These are phyloP conservation scores for Nesoenas mayeri DNA, from an alignment of 2,113 vertebrate species.

Conservation along the genomic window DNA sequence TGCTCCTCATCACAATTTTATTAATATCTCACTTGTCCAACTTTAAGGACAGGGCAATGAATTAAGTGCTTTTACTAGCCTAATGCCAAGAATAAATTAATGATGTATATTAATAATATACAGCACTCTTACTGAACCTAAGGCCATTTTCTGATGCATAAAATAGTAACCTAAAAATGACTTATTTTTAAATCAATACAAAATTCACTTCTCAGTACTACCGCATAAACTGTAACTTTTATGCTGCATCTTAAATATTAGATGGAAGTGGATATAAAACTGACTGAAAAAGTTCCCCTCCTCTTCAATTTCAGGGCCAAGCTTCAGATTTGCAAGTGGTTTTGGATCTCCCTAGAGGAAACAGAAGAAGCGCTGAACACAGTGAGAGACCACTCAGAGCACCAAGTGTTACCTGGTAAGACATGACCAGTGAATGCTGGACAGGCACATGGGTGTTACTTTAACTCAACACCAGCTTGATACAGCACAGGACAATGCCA, in stretches of 20 bases:
- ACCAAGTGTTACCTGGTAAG: not conserved
- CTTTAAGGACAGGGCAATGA: not conserved
- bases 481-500: not conserved
- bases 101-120: not conserved
- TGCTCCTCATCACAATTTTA: not conserved
- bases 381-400: not conserved
- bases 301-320: not conserved
- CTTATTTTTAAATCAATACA: constrained; percentile 37
- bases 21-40: not conserved
- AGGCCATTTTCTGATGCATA: constrained; percentile 56
- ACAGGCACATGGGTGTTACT: not conserved
- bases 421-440: fast-evolving
- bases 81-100: constrained; percentile 49
- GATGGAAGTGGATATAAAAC: not conserved
- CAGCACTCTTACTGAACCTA: not conserved
- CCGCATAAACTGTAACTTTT: constrained; percentile 1
- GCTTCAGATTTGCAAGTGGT: not conserved
- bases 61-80: constrained; percentile 33
- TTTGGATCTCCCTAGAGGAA: not conserved
- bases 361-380: not conserved
- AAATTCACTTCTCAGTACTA: not conserved
- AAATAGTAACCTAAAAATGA: constrained; percentile 15
- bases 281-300: not conserved
- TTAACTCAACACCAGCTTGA: not conserved
- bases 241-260: constrained; percentile 20